phyloP scores from a whole-genome alignment of 64 coral and sea anemone genomes.

The Montipora foliosa region DNA sequence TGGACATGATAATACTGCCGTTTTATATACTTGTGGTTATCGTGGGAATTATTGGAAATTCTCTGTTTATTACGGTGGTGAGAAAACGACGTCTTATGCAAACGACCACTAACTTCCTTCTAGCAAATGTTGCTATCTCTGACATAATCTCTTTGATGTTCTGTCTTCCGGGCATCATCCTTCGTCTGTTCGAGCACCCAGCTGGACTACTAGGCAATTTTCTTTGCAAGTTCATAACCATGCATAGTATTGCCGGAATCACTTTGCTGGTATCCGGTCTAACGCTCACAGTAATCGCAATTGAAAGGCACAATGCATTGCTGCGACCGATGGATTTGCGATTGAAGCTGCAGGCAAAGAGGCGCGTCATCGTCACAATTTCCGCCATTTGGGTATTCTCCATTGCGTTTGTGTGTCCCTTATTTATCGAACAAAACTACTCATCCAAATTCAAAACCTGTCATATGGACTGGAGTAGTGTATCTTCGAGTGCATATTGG shows the following conservation, averaged over 20 bases:
- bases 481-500: constrained; percentile 12
- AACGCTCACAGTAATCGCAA: constrained; percentile 52
- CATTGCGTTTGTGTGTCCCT: constrained; percentile 28
- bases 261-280: constrained; percentile 52
- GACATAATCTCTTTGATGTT: constrained; percentile 52
- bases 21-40: constrained; percentile 48
- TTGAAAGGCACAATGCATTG: constrained; percentile 71
- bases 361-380: constrained; percentile 32
- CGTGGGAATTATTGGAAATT: constrained; percentile 57
- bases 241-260: constrained; percentile 50
- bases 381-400: constrained; percentile 40
- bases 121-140: constrained; percentile 57
- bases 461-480: constrained; percentile 22
- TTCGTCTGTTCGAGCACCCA: constrained; percentile 50
- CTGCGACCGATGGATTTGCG: constrained; percentile 31
- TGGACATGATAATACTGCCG: constrained; percentile 26
- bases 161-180: constrained; percentile 27
- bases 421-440: constrained; percentile 43
- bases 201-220: constrained; percentile 19
- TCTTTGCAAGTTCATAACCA: constrained; percentile 43
- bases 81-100: constrained; percentile 62
- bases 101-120: constrained; percentile 66
- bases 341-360: constrained; percentile 26
- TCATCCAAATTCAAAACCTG: constrained; percentile 6
- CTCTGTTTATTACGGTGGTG: constrained; percentile 60